Evolutionary conservation across 2,888 invertebrate species (phyloP).

Genomic region (Trichopoda pennipes): DNA sequence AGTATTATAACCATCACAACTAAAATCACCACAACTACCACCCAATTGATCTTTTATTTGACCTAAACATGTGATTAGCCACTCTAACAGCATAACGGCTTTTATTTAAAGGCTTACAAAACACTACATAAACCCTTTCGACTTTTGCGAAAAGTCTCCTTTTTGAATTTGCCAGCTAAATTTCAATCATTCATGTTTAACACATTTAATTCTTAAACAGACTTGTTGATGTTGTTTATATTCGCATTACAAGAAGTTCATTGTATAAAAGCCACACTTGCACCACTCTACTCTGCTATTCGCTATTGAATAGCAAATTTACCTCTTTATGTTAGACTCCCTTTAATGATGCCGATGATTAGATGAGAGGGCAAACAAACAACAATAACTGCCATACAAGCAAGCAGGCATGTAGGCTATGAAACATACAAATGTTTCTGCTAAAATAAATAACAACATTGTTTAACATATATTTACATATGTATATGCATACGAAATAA

Average conservation of each 20-base stretch:
- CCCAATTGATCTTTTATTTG: neutral
- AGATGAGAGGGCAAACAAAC: slow-evolving; percentile 2
- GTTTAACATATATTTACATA: slow-evolving; percentile 44
- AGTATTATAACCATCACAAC: too few relatives aligned
- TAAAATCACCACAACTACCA: neutral
- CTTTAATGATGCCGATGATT: slow-evolving; percentile 17
- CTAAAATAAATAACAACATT: slow-evolving; percentile 65
- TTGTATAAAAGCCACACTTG: slow-evolving; percentile 18
- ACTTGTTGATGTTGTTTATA: slow-evolving; percentile 66
- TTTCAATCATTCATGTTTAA: slow-evolving; percentile 57
- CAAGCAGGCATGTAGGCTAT: neutral
- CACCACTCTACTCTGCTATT: neutral
- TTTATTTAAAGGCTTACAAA: slow-evolving; percentile 9
- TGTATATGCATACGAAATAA: neutral
- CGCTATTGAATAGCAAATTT: neutral
- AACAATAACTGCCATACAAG: neutral
- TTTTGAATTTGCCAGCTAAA: slow-evolving; percentile 33
- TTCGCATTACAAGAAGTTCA: slow-evolving; percentile 47
- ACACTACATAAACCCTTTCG: too few relatives aligned
- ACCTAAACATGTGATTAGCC: slow-evolving; percentile 2
- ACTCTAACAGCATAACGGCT: slow-evolving; percentile 1
- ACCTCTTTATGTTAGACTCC: neutral
- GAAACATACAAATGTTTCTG: slow-evolving; percentile 11
- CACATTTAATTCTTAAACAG: slow-evolving; percentile 39
- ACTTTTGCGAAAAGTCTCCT: neutral